These are phyloP conservation scores for Hypena proboscidalis DNA, from an alignment of 2,888 invertebrate species.

Conservation along the genomic window DNA sequence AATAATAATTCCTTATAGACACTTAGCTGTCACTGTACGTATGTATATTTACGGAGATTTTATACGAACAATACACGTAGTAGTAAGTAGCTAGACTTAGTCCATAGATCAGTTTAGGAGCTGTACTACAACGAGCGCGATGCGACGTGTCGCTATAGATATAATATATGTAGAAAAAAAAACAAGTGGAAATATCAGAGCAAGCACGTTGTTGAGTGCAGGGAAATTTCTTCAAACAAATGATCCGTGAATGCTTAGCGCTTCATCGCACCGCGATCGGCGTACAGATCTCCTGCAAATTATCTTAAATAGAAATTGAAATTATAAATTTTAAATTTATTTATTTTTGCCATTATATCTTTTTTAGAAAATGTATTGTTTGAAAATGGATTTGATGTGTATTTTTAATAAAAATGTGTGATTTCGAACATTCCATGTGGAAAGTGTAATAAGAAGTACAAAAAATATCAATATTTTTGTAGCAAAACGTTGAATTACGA, in stretches of 20 bases:
- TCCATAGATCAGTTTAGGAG: slow-evolving; percentile 48
- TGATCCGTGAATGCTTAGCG: too few species aligned
- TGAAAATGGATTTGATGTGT: slow-evolving; percentile 65
- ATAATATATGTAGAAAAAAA: too few species aligned
- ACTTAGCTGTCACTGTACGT: slow-evolving; percentile 49
- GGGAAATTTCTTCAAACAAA: too few species aligned
- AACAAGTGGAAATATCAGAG: too few species aligned
- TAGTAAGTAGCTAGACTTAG: slow-evolving; percentile 66
- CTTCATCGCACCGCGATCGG: slow-evolving; percentile 17
- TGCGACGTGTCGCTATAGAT: too few species aligned
- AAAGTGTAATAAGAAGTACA: slow-evolving; percentile 82
- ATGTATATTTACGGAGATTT: slow-evolving; percentile 67
- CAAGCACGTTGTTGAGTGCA: too few species aligned
- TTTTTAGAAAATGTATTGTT: slow-evolving; percentile 58
- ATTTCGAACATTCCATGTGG: slow-evolving; percentile 81
- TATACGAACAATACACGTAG: slow-evolving; percentile 67
- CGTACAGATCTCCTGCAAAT: slow-evolving; percentile 46
- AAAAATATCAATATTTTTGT: slow-evolving; percentile 83
- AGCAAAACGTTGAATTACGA: slow-evolving; percentile 65
- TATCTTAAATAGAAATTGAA: slow-evolving; percentile 46
- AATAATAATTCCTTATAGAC: slow-evolving; percentile 29
- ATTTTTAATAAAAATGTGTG: slow-evolving; percentile 72
- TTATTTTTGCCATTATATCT: slow-evolving; percentile 69
- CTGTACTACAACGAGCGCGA: slow-evolving; percentile 30
- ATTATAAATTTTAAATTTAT: slow-evolving; percentile 63